Evolutionary conservation across 1,140 invertebrate genomes (phyloP).

Genomic region (Gonioctena quinquepunctata): DNA sequence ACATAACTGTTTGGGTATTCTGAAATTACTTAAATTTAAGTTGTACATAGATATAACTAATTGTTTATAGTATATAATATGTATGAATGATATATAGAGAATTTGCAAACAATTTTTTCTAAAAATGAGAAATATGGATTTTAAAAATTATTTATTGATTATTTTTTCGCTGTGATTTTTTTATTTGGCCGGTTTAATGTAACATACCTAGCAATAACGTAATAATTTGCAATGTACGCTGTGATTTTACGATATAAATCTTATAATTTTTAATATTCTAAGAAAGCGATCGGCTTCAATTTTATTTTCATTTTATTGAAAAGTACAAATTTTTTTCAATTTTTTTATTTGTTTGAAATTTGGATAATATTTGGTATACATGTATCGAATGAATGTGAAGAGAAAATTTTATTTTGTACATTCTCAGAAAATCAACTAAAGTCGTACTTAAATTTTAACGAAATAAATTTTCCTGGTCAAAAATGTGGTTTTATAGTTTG

Average conservation of each 20-base stretch:
- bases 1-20: constrained; percentile 13
- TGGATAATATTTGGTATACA: background rate
- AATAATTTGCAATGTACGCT: constrained; percentile 28
- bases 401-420: constrained; percentile 28
- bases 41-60: constrained; percentile 35
- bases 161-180: constrained; percentile 32
- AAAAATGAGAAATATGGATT: constrained; percentile 17
- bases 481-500: constrained; percentile 40
- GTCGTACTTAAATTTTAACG: constrained; percentile 13
- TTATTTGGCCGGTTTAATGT: constrained; percentile 26
- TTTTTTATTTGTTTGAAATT: constrained; percentile 11
- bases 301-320: constrained; percentile 22
- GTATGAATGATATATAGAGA: constrained; percentile 35
- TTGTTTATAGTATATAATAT: constrained; percentile 40
- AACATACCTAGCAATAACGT: constrained; percentile 27
- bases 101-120: constrained; percentile 30
- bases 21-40: constrained; percentile 25
- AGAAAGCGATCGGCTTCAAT: constrained; percentile 19
- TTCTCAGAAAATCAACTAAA: constrained; percentile 16
- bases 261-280: constrained; percentile 22
- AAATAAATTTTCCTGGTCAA: constrained; percentile 18
- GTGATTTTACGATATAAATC: constrained; percentile 25
- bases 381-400: constrained; percentile 19
- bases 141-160: constrained; percentile 20
- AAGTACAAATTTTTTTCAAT: constrained; percentile 20